Base-by-base conservation (phyloP, 2,888 invertebrate genomes). In the Cactoblastis cactorum region DNA sequence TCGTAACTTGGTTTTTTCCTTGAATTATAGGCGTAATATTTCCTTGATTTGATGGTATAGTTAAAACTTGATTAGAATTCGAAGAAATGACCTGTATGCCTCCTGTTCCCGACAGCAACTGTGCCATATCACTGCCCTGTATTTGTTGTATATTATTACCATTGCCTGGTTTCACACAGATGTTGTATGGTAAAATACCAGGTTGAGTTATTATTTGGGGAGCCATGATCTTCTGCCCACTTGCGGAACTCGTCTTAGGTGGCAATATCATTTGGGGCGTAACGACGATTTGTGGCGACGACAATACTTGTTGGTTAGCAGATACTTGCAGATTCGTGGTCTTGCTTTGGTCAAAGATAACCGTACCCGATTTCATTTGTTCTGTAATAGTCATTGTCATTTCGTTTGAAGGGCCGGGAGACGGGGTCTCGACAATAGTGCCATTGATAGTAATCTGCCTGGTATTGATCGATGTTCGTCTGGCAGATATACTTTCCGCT, bases 21-120 rank as follows among this genome's bases (percentile, higher is more conserved):
- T 89, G 90, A 18, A 89, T 74, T 72, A 89, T 78, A 33, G 78
- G 67, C 2, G 79, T 66, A 37, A 87, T 72, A 55, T 78, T 77
- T 39, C 80, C 81, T 55, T 87, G 86, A 61, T 85, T 83, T 34
- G 83, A 77, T 43, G 90, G 89, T 65, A 90, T 80, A 14, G 90
- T 85, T 51, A 90, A 57, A 18, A 90, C 80, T 70, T 90, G 90
- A 61, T 90, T 90, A 0, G 90, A 86, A 65, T 90, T 90, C 1
- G 90, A 90, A n/a, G 90, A 85, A 56, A 90, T 81, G 2, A 90
- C 90, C 79, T 90, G 90, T 57, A 90, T 88, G 4, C 90, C 88
- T 34, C 89, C 90, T 19, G 83, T 53, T 28, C 86, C 83, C 11
- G 90, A 80, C 5, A 90, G 63, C 24, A 90, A 60, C 38, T 90